These are phyloP conservation scores for Urocitellus parryii DNA, from an alignment of 2,113 vertebrate genomes.

Conservation along the genomic window DNA sequence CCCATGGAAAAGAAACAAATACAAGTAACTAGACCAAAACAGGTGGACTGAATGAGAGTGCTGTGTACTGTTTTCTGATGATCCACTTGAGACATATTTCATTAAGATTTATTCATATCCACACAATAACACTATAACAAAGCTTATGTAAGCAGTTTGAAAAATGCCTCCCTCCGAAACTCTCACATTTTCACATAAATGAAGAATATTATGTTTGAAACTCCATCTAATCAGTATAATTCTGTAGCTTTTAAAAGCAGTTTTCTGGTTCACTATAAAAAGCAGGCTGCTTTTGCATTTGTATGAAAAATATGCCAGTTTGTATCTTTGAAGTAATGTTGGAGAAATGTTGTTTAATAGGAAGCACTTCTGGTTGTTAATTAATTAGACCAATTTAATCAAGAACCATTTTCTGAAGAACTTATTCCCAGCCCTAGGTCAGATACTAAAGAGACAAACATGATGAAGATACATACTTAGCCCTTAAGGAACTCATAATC, in stretches of 20 bases:
- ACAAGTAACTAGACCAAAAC: background rate
- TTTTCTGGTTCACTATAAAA: slow-evolving; percentile 1
- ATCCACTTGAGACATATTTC: background rate
- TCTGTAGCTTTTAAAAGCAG: background rate
- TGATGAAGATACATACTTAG: slow-evolving; percentile 8
- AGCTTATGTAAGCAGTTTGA: background rate
- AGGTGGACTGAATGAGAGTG: background rate
- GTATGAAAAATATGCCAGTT: slow-evolving; percentile 19
- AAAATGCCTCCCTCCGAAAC: background rate
- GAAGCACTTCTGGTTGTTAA: slow-evolving; percentile 63
- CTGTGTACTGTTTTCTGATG: background rate
- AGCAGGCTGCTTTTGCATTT: background rate
- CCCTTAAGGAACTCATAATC: background rate
- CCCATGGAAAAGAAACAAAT: background rate
- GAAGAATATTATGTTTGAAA: slow-evolving; percentile 43
- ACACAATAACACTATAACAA: background rate
- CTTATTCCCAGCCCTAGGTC: slow-evolving; percentile 38
- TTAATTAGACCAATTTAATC: slow-evolving; percentile 71
- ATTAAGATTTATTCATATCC: background rate
- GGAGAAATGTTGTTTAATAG: slow-evolving; percentile 67
- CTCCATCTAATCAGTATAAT: background rate
- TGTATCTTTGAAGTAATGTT: slow-evolving; percentile 46
- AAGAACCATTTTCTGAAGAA: slow-evolving; percentile 68
- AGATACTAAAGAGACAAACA: slow-evolving; percentile 56
- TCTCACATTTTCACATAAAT: background rate